Evolutionary conservation across 2,888 invertebrate species (phyloP).

Genomic region (Nymphalis urticae): DNA sequence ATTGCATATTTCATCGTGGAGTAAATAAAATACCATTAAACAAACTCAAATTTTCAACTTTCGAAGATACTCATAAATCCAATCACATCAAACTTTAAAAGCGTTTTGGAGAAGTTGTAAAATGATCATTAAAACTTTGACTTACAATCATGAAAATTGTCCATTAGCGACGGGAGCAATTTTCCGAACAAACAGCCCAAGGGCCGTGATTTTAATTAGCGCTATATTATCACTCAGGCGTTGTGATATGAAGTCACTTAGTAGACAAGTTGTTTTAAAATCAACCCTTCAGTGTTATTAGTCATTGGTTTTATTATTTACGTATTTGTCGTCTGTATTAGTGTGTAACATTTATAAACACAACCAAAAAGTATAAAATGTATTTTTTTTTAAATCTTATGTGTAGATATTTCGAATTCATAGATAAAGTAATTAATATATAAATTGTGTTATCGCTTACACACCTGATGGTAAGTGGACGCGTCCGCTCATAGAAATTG

Average conservation of each 20-base stretch:
- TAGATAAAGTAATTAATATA: too few species aligned
- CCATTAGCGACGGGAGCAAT: constrained; percentile 46
- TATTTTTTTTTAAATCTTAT: too few species aligned
- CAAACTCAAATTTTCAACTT: constrained; percentile 33
- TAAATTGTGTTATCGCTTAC: too few species aligned
- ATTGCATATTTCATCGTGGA: constrained; percentile 4
- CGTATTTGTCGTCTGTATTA: background rate
- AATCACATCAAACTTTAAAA: constrained; percentile 50
- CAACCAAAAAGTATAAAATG: background rate
- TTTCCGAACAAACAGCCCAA: constrained; percentile 45
- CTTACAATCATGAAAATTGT: constrained; percentile 51
- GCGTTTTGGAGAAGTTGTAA: constrained; percentile 46
- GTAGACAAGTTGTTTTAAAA: constrained; percentile 14
- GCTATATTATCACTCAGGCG: constrained; percentile 38
- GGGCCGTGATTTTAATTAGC: constrained; percentile 43
- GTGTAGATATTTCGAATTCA: too few species aligned
- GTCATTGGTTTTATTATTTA: background rate
- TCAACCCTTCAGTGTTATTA: background rate
- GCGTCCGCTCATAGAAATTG: too few species aligned
- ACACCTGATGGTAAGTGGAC: too few species aligned
- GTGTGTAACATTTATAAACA: background rate
- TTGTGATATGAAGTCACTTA: constrained; percentile 21
- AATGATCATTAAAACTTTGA: constrained; percentile 55
- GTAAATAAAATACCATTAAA: constrained; percentile 20
- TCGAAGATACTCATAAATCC: constrained; percentile 47